These are phyloP conservation scores for Choloepus hoffmanni DNA, from an alignment of 2,113 vertebrate genomes.

Conservation along the genomic window DNA sequence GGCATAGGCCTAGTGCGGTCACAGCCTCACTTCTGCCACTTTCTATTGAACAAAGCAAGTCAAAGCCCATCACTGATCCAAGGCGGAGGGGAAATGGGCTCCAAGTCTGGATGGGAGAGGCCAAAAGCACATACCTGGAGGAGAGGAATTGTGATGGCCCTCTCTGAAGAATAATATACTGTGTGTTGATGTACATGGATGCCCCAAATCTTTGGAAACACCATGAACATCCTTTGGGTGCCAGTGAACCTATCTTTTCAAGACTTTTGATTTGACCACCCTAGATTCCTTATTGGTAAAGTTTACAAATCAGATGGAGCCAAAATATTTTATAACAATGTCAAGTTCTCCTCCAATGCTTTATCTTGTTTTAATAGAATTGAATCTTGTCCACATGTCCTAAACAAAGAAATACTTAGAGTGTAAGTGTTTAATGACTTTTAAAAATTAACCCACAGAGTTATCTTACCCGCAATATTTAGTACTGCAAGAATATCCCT, in stretches of 20 bases:
- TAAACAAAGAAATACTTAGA: background rate
- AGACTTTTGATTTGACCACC: background rate
- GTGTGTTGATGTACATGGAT: background rate
- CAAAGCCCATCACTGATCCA: background rate
- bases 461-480: background rate
- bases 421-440: background rate
- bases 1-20: background rate
- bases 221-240: background rate
- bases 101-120: background rate
- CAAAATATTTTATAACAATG: background rate
- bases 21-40: background rate
- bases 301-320: background rate
- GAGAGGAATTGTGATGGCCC: background rate
- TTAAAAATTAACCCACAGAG: background rate
- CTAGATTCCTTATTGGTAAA: background rate
- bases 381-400: background rate
- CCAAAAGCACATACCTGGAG: background rate
- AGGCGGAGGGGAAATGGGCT: background rate
- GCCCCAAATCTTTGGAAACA: slow-evolving; percentile 1
- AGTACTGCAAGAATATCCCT: background rate
- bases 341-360: background rate
- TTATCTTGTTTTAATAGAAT: background rate
- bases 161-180: background rate
- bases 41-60: background rate
- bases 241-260: background rate